Base-by-base conservation (phyloP, 2,888 invertebrate genomes). In the Dendrolimus pini region DNA sequence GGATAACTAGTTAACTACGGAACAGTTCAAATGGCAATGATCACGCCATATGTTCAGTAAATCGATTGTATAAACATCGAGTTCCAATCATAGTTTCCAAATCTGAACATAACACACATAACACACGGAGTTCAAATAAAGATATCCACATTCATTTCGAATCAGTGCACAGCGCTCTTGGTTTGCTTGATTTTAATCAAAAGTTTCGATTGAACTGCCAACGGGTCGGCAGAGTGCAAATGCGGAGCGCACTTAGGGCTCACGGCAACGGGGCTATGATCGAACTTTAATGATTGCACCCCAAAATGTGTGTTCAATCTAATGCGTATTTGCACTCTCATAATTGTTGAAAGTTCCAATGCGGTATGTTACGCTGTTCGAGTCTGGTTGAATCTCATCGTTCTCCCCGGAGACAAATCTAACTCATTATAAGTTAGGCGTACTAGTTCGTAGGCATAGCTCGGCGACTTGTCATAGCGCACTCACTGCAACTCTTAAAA, bases 131-230 rank as follows among this genome's bases (percentile, higher is more conserved):
- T 70, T 85, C 85, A 88, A 88, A 89, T 89, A 89, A 88, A 89
- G 89, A 88, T 88, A 85, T 83, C 78, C 75, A 71, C 75, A 77
- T 83, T 78, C 78, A 72, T 70, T 69, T 71, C 69, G 79, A 80
- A 78, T 79, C 81, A 74, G 71, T 68, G 81, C 72, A 74, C 73
- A 70, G 71, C 67, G 78, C 75, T 74, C 77, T 73, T 65, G 80
- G 84, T 85, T 85, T 85, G 86, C 85, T 85, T 89, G 89, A 88
- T 89, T 89, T 89, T 89, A 90, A 89, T 89, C 89, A 89, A 90
- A 89, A 89, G 84, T 89, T 89, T 85, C 85, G 81, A 89, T 89
- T 89, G 87, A 78, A 81, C 82, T 80, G 83, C 84, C 80, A 78
- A 73, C 78, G 76, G 72, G 73, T 70, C 75, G 75, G 74, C 76